These are phyloP conservation scores for Polyodon spathula DNA, from an alignment of 2,113 vertebrate species.

Conservation along the genomic window DNA sequence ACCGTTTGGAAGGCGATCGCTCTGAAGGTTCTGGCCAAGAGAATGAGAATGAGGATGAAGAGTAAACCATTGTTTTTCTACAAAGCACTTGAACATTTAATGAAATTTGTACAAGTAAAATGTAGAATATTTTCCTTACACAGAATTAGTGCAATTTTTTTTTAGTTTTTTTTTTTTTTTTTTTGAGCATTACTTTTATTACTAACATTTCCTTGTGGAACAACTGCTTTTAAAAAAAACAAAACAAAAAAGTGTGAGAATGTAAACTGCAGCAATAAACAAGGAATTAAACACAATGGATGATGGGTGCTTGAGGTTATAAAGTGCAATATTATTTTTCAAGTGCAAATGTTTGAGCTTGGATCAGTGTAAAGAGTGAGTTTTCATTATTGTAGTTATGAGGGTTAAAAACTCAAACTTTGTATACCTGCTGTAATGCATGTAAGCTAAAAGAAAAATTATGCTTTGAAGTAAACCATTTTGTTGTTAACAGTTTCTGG, in stretches of 20 bases:
- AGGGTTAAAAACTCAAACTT: conserved; percentile 64
- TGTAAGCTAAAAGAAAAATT: conserved; percentile 52
- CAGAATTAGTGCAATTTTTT: conserved; percentile 82
- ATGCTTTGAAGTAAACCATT: conserved; percentile 72
- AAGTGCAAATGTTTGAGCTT: conserved; percentile 61
- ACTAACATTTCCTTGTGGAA: conserved; percentile 71
- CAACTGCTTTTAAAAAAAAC: conserved; percentile 52
- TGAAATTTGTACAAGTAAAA: conserved; percentile 77
- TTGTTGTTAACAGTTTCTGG: conserved; percentile 41
- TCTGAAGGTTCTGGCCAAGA: conserved; percentile 92
- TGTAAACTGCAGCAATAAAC: conserved; percentile 39
- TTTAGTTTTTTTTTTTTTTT: conserved; percentile 53
- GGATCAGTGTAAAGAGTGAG: conserved; percentile 72
- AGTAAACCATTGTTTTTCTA: conserved; percentile 54
- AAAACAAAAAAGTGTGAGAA: conserved; percentile 50
- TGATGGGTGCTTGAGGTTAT: conserved; percentile 59
- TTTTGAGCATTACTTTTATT: conserved; percentile 58
- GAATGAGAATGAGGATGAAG: conserved; percentile 79
- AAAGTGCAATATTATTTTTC: conserved; percentile 89
- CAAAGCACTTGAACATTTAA: conserved; percentile 57
- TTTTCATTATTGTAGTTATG: conserved; percentile 68
- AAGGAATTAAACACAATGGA: conserved; percentile 55
- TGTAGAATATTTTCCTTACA: conserved; percentile 83
- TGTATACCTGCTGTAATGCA: conserved; percentile 79
- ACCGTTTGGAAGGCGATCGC: conserved; percentile 82